These are phyloP conservation scores for Lasioglossum zephyrum DNA, from an alignment of 2,888 invertebrate species.

Conservation along the genomic window DNA sequence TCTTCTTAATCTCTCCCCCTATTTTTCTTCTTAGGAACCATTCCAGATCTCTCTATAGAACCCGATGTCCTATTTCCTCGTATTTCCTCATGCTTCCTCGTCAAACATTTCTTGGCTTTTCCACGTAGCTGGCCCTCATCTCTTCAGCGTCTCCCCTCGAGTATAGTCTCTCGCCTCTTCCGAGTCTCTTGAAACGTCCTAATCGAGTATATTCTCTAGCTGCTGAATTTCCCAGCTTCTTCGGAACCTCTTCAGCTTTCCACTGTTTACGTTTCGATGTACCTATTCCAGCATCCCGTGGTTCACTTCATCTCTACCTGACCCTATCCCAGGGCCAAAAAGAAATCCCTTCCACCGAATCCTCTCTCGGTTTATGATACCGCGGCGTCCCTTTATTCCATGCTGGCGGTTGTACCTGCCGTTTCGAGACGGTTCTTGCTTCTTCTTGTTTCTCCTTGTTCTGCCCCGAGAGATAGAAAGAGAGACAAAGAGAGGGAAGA, in stretches of 20 bases:
- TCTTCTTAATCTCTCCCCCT: neutral
- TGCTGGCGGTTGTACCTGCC: slow-evolving; percentile 11
- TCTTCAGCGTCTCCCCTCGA: neutral
- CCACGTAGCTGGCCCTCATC: neutral
- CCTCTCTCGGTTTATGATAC: neutral
- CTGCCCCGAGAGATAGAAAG: neutral
- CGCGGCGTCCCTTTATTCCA: slow-evolving; percentile 23
- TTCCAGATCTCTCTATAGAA: neutral
- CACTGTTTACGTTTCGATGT: neutral
- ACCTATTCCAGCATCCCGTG: neutral
- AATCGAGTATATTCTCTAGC: neutral
- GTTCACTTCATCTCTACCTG: slow-evolving; percentile 30
- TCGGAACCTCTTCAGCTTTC: neutral
- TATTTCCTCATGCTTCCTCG: neutral
- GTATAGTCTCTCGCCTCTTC: neutral
- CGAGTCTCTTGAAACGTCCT: neutral
- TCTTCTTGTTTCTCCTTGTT: neutral
- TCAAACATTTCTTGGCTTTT: neutral
- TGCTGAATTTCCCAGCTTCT: neutral
- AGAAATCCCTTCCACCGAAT: neutral
- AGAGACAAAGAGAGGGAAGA: neutral
- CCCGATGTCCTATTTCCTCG: neutral
- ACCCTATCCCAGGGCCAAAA: slow-evolving; percentile 12
- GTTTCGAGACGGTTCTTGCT: neutral
- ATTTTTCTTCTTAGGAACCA: neutral